Evolutionary conservation across 2,113 vertebrate species (phyloP).

Genomic region (Cyphomyrus discorhynchus): DNA sequence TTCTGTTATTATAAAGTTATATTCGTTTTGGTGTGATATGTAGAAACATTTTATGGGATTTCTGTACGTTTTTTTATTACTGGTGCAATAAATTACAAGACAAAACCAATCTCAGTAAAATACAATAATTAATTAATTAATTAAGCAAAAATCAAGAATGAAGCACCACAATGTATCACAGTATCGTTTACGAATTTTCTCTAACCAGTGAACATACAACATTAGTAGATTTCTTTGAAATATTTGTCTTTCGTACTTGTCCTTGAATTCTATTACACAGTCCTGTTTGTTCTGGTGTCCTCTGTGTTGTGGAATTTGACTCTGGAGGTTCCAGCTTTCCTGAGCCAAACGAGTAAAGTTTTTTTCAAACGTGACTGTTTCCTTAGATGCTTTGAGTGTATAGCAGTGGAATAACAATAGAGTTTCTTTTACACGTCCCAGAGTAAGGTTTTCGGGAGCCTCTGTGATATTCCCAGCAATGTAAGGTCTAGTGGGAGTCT

Average conservation of each 20-base stretch:
- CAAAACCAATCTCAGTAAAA: neutral
- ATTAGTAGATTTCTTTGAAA: neutral
- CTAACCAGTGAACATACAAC: constrained; percentile 1
- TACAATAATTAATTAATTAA: neutral
- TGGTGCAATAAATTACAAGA: neutral
- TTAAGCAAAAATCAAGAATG: too few species aligned
- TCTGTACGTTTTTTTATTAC: neutral
- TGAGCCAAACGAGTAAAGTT: accelerated
- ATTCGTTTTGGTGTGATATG: neutral
- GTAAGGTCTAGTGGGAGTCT: neutral
- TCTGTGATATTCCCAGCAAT: neutral
- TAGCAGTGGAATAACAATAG: neutral
- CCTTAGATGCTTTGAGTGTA: neutral
- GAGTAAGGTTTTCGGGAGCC: neutral
- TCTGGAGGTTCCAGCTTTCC: neutral
- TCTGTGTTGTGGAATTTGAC: neutral
- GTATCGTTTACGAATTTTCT: neutral
- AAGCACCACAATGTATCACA: neutral
- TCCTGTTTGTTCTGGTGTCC: neutral
- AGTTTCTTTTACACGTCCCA: neutral
- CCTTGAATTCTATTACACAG: neutral
- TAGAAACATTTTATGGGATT: neutral
- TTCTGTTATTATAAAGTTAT: neutral
- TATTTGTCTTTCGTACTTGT: neutral
- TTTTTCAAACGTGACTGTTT: neutral